Percentiles rank a stretch among this genome's conserved stretches.
Evolutionary conservation across 1,140 invertebrate species (phyloP).

Genomic region (Neodiprion lecontei): DNA sequence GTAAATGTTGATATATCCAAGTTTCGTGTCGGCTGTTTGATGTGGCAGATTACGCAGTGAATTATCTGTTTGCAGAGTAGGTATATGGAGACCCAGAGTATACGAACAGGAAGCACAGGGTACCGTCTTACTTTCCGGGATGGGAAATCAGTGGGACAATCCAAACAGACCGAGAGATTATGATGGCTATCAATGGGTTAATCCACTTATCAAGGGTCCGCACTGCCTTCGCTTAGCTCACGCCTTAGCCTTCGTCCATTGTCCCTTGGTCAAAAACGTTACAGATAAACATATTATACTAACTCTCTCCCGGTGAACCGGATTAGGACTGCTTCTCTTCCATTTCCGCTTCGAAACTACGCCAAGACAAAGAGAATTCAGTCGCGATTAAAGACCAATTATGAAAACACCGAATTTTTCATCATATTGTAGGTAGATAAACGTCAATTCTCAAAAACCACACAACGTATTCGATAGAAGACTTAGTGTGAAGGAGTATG

Average conservation of each 20-base stretch:
- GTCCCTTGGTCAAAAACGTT: not conserved
- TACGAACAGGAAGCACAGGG: no score
- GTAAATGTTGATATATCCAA: not conserved
- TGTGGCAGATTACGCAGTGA: not conserved
- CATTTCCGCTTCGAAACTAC: no score
- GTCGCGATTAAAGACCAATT: no score
- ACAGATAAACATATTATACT: not conserved
- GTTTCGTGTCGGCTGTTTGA: not conserved
- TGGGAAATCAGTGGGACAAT: constrained; percentile 13
- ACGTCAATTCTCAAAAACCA: no score
- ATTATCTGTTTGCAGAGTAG: constrained; percentile 2
- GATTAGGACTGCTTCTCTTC: no score
- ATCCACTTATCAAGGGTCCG: constrained; percentile 36
- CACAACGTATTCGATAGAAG: no score
- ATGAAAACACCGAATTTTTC: no score
- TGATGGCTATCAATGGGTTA: constrained; percentile 35
- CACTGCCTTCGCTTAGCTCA: constrained; percentile 11
- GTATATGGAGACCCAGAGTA: not conserved
- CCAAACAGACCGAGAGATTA: constrained; percentile 23
- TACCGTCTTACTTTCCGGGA: not conserved
- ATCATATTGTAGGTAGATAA: no score
- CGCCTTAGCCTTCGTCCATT: not conserved
- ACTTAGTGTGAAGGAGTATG: no score
- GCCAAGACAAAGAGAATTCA: no score
- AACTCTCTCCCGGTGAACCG: not conserved